Base-by-base conservation (phyloP, 2,888 invertebrate species). In the Phyllotreta striolata region DNA sequence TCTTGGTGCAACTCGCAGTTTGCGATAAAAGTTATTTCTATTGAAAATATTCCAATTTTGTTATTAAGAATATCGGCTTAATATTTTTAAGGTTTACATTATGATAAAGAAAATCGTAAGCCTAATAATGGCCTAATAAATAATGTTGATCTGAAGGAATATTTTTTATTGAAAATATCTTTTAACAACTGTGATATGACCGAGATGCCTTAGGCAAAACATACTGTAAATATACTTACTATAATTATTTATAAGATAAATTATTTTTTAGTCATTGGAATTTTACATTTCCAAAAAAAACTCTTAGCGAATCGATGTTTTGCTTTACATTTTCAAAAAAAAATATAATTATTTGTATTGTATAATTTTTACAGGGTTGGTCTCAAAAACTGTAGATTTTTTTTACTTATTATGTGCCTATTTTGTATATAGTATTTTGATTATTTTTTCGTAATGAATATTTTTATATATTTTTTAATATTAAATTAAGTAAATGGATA, bases 171-270 rank as follows among this genome's bases (percentile, higher is more conserved):
- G 39, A 38, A 24, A 40, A 41, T 43, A 12, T 61, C 52, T 62
- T 62, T 44, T 34, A 13, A 41, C 54, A 62, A 46, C 62, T 60
- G 62, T 65, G 64, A 64, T 64, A 59, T 40, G 51, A 35, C 52
- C 52, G 41, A 57, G 57, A 62, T 56, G 57, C 62, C 64, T 65
- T 54, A 61, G 64, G 57, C 61, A 61, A 65, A 38, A 61, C 62
- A 62, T 57, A 56, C 63, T 67, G 66, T 68, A 70, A 64, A 70
- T 70, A 58, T 51, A 38, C 13, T 43, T 37, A 37, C 38, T 65
- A 68, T 72, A 76, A 74, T 74, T 73, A 73, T 73, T 75, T 72
- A 69, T 75, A 74, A 77, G 75, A 66, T 73, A 74, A 74, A 74
- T 75, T 76, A 76, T 73, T 72, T 69, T 68, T 70, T 66, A 66